A percentile compares a stretch with the other conserved stretches of the same genome.
phyloP scores from a whole-genome alignment of 2,797 vertebrate species.

The Uromys caudimaculatus region DNA sequence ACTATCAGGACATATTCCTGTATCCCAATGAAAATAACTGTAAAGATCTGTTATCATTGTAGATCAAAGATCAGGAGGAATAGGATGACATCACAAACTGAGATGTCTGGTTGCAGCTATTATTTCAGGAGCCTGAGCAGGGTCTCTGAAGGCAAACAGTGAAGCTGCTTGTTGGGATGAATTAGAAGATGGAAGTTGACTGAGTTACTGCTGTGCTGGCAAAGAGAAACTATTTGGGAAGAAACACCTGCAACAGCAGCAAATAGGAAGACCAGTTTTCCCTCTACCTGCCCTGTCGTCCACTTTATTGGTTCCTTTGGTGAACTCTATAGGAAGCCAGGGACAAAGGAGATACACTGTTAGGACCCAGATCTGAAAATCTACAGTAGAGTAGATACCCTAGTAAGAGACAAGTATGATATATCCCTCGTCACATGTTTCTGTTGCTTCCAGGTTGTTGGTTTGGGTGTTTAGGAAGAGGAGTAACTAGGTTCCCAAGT shows the following conservation, averaged over 20 bases:
- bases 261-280: neutral
- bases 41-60: neutral
- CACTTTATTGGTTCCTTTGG: neutral
- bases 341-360: neutral
- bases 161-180: neutral
- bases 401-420: neutral
- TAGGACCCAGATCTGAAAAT: neutral
- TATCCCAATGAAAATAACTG: neutral
- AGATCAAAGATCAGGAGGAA: neutral
- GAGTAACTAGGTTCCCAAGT: accelerated
- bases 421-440: neutral
- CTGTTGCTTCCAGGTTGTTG: neutral
- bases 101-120: neutral
- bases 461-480: neutral
- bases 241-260: neutral
- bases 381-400: neutral
- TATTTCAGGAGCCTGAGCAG: neutral
- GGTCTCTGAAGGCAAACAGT: neutral
- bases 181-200: neutral
- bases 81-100: neutral
- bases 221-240: neutral
- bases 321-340: neutral
- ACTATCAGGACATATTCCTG: neutral
- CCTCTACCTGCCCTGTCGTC: neutral
- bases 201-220: neutral